Percentiles rank a stretch among this genome's conserved stretches.
These are phyloP conservation scores for Eolophus roseicapilla DNA, from an alignment of 2,113 vertebrate genomes.

Conservation along the genomic window DNA sequence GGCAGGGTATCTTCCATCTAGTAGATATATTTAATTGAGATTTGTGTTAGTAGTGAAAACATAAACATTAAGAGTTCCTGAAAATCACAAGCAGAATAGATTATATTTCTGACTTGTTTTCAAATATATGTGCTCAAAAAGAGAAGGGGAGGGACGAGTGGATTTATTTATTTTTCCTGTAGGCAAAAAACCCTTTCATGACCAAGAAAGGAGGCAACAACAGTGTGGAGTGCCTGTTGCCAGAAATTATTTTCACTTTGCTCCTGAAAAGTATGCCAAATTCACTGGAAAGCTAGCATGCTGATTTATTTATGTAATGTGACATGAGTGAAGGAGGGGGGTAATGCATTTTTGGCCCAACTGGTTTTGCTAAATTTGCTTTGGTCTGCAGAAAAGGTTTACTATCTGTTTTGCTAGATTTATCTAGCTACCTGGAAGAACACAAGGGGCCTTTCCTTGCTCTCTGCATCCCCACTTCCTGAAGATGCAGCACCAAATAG, in stretches of 20 bases:
- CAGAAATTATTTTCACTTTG: constrained; percentile 43
- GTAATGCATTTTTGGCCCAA: not conserved
- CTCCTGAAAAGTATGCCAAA: constrained; percentile 55
- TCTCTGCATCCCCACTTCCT: not conserved
- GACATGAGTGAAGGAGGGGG: not conserved
- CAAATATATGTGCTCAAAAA: not conserved
- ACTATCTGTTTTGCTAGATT: not conserved
- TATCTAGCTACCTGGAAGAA: not conserved
- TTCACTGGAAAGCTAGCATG: not conserved
- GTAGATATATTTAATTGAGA: not conserved
- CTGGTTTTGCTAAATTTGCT: not conserved
- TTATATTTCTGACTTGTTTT: not conserved
- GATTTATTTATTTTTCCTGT: not conserved
- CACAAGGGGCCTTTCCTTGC: not conserved
- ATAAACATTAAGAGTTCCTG: not conserved
- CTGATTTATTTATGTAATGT: constrained; percentile 19
- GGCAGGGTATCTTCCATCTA: not conserved
- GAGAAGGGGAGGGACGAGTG: not conserved
- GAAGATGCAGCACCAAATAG: not conserved
- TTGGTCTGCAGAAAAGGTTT: not conserved
- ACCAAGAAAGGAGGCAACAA: not conserved
- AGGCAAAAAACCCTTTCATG: constrained; percentile 3
- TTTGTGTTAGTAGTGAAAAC: not conserved
- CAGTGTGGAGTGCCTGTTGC: not conserved
- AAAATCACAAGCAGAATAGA: not conserved